These are phyloP conservation scores for Anhinga anhinga DNA, from an alignment of 2,113 vertebrate genomes.

Conservation along the genomic window DNA sequence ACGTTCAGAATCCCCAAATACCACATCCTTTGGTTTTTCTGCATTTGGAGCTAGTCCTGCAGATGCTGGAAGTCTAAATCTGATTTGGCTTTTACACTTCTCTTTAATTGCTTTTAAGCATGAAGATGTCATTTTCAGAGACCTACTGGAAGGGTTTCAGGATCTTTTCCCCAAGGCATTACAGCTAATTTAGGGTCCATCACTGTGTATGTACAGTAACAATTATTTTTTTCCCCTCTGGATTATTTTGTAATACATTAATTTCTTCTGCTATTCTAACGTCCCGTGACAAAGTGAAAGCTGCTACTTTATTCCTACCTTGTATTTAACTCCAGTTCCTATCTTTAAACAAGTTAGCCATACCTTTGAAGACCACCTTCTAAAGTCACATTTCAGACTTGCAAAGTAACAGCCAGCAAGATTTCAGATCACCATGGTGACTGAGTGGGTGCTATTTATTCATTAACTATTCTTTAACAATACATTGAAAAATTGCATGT, in stretches of 20 bases:
- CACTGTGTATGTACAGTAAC: not conserved
- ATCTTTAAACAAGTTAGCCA: not conserved
- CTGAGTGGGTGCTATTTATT: not conserved
- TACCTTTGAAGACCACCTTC: not conserved
- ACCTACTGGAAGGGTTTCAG: not conserved
- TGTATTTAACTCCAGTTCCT: not conserved
- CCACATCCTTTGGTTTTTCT: not conserved
- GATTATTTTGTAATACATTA: not conserved
- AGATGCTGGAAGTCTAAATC: not conserved
- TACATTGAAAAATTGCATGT: not conserved
- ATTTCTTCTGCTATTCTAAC: not conserved
- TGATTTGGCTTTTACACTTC: not conserved
- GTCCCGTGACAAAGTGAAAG: not conserved
- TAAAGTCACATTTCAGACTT: not conserved
- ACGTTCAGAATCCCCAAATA: not conserved
- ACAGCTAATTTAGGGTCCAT: not conserved
- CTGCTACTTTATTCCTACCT: not conserved
- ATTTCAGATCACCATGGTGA: not conserved
- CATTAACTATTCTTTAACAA: not conserved
- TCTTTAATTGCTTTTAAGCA: not conserved
- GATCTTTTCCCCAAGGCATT: not conserved
- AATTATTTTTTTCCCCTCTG: not conserved
- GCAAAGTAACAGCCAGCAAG: not conserved
- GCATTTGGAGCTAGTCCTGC: not conserved
- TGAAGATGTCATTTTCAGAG: not conserved